Evolutionary conservation across 2,888 invertebrate genomes (phyloP).

Genomic region (Phrixothrix hirtus): DNA sequence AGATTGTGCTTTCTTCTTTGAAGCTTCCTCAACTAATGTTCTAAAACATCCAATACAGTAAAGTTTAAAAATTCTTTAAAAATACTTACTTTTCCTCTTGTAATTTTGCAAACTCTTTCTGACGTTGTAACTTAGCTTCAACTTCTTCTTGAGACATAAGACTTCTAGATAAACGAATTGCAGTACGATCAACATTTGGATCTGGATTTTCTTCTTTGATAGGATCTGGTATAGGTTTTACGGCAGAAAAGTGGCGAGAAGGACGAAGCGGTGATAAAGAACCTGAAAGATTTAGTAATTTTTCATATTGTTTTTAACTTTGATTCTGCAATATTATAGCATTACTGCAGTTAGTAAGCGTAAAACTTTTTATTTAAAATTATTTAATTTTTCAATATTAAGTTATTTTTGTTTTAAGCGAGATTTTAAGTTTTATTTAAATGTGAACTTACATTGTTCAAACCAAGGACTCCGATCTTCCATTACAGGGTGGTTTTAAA

Average conservation of each 20-base stretch:
- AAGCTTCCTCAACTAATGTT: constrained; percentile 63
- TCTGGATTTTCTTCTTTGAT: constrained; percentile 56
- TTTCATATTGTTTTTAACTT: neutral
- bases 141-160: constrained; percentile 37
- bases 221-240: constrained; percentile 63
- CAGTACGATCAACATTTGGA: constrained; percentile 66
- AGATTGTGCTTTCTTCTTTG: constrained; percentile 58
- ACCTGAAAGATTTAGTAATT: too few relatives aligned
- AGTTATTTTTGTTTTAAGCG: neutral
- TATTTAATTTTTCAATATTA: constrained; percentile 3
- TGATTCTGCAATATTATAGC: too few relatives aligned
- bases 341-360: constrained; percentile 16
- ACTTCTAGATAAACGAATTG: constrained; percentile 37
- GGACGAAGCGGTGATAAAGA: constrained; percentile 69
- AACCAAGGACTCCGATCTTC: constrained; percentile 13
- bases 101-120: constrained; percentile 66
- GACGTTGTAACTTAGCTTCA: constrained; percentile 59
- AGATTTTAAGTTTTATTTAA: constrained; percentile 23
- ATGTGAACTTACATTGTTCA: constrained; percentile 33
- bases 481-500: constrained; percentile 12
- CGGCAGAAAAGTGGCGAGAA: constrained; percentile 69
- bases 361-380: neutral
- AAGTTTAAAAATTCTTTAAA: too few relatives aligned
- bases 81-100: constrained; percentile 65
- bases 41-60: too few relatives aligned